Conservation (phyloP, 2,113 vertebrate genomes). For the Egretta garzetta region DNA sequence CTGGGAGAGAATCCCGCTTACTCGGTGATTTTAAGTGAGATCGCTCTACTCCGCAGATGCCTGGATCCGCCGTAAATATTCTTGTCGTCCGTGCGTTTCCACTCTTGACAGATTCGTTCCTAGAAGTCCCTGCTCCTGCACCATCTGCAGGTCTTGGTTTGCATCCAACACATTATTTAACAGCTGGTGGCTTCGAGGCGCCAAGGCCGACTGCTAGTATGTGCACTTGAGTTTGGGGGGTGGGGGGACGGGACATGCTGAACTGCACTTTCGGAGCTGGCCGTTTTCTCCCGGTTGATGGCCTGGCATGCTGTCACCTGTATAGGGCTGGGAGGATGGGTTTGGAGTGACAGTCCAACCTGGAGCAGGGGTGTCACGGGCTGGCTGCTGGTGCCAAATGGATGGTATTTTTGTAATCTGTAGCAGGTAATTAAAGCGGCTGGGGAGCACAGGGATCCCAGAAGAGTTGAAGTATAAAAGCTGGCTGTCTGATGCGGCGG, state of each 20-base stretch:
- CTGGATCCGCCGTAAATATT: neutral
- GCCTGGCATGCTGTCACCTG: fast-evolving
- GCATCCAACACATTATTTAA: neutral
- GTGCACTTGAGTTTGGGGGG: neutral
- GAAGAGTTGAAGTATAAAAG: neutral
- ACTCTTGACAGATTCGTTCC: neutral
- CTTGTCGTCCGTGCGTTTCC: fast-evolving
- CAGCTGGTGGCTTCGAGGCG: neutral
- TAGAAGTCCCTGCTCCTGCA: neutral
- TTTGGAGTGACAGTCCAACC: neutral
- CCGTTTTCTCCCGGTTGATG: neutral
- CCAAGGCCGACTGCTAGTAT: neutral
- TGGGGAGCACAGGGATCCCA: neutral
- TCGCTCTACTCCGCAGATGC: neutral
- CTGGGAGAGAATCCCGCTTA: neutral
- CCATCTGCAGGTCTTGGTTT: neutral
- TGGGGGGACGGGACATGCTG: neutral
- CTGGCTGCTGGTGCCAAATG: neutral
- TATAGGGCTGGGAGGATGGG: neutral
- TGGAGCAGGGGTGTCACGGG: fast-evolving
- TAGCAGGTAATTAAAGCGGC: neutral
- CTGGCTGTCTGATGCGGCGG: neutral
- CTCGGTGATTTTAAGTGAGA: neutral
- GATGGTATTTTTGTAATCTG: neutral
- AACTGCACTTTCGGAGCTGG: neutral